Evolutionary conservation across 2,797 vertebrate genomes (phyloP), one percentile per base, ranked within the genome.

Genomic region (Cossypha heuglini): DNA sequence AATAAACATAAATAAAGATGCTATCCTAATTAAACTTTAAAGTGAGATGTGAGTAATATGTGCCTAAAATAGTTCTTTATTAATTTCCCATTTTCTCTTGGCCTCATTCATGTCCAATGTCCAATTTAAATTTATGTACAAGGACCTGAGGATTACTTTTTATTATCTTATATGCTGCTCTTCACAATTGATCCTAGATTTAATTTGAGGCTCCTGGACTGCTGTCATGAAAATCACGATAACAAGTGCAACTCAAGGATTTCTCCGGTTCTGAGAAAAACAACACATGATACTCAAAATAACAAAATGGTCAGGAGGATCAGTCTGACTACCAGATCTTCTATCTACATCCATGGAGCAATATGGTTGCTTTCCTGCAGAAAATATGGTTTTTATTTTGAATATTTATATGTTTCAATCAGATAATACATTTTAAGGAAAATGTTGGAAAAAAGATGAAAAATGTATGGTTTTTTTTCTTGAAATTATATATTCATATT

Each of bases 391-490:
- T 79, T 75, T 52, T 43, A 28, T 71, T 77, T 58, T 64, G 7
- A 54, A 37, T 57, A 54, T 57, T 54, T 68, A 5, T 16, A 25
- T 33, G 3, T 15, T 49, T 81, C 2, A 2, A 35, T 42, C 7
- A 75, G 28, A 38, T 5, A 66, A 52, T 38, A 16, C 28, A 35
- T 62, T 49, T 87, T 43, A 74, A 71, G 6, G 18, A 33, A 68
- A 42, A 11, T 61, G 3, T 13, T 68, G 10, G 40, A 42, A 13
- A 31, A 68, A 58, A 5, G 0, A 49, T 67, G 13, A 59, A 67
- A 31, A 79, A 48, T 31, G 17, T 8, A 6, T n/a, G 0, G 1
- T 0, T 5, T n/a, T 52, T 52, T 76, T 51, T n/a, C 11, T 16
- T 57, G 40, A 63, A 84, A 59, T 1, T 0, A 24, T 33, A 25